Conservation (phyloP, 2,113 vertebrate genomes). For the Dipodomys spectabilis region DNA sequence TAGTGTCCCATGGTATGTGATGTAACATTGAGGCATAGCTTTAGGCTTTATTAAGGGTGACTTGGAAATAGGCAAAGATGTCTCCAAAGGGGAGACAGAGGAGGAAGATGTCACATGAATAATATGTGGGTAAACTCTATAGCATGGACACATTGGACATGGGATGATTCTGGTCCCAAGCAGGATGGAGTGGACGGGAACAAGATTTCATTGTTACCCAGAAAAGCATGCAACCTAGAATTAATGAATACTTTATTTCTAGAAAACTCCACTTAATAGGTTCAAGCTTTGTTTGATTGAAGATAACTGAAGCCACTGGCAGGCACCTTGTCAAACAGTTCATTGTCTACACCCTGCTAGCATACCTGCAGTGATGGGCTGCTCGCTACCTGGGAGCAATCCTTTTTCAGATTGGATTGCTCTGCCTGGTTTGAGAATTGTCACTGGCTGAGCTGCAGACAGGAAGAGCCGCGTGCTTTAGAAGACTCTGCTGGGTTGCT, state of each 20-base stretch:
- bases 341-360: neutral
- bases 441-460: neutral
- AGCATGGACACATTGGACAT: neutral
- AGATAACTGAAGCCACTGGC: neutral
- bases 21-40: accelerated
- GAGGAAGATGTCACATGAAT: neutral
- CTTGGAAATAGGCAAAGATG: neutral
- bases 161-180: neutral
- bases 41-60: neutral
- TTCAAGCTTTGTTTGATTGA: neutral
- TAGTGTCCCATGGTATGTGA: no score
- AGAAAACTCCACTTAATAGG: neutral
- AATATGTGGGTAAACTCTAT: neutral
- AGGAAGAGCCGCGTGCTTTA: neutral
- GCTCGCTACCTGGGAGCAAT: neutral
- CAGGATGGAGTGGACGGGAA: neutral
- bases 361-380: neutral
- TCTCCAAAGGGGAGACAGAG: no score
- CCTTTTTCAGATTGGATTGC: neutral
- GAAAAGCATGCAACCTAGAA: neutral
- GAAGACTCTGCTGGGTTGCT: neutral
- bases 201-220: neutral
- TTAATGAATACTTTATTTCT: neutral
- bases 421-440: neutral
- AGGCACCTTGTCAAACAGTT: neutral